Evolutionary conservation across 1,140 invertebrate species (phyloP).

Genomic region (Lordiphosa clarofinis): DNA sequence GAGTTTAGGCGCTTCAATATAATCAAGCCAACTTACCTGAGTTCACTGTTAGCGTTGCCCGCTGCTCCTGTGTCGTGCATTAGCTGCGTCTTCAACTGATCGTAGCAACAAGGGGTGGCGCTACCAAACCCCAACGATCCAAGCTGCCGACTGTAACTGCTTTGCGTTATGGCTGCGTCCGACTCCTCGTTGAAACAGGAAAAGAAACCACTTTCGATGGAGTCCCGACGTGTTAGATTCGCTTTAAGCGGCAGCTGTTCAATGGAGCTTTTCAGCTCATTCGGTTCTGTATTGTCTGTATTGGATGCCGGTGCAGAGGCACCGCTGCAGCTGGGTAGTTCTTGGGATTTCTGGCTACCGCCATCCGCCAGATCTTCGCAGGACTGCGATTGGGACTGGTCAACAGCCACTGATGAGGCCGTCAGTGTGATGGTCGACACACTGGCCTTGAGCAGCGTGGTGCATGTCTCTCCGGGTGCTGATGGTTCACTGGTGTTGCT

Average conservation of each 20-base stretch:
- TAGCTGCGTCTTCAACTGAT: conserved; percentile 74
- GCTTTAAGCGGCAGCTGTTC: conserved; percentile 60
- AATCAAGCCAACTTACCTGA: conserved; percentile 51
- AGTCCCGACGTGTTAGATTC: conserved; percentile 86
- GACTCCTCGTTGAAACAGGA: conserved; percentile 89
- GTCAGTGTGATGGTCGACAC: conserved; percentile 41
- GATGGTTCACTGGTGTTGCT: conserved; percentile 34
- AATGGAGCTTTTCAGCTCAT: conserved; percentile 53
- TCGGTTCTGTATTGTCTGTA: conserved; percentile 49
- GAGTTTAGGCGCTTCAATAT: neutral
- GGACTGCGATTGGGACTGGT: conserved; percentile 22
- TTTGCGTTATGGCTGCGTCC: conserved; percentile 64
- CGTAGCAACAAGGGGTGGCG: conserved; percentile 54
- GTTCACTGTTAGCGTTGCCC: conserved; percentile 47
- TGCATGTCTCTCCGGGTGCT: conserved; percentile 11
- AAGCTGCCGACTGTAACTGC: conserved; percentile 56
- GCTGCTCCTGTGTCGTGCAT: conserved; percentile 79
- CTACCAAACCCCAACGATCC: conserved; percentile 46
- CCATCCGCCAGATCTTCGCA: conserved; percentile 47
- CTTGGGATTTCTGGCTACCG: conserved; percentile 40
- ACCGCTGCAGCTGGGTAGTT: conserved; percentile 21
- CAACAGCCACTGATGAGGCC: conserved; percentile 17
- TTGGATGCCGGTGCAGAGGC: conserved; percentile 4
- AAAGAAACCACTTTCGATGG: conserved; percentile 93
- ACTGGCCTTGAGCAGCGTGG: conserved; percentile 36